Percentiles rank a stretch among this genome's conserved stretches.
Conservation (phyloP, 2,888 invertebrate genomes). For the Macaria notata region DNA sequence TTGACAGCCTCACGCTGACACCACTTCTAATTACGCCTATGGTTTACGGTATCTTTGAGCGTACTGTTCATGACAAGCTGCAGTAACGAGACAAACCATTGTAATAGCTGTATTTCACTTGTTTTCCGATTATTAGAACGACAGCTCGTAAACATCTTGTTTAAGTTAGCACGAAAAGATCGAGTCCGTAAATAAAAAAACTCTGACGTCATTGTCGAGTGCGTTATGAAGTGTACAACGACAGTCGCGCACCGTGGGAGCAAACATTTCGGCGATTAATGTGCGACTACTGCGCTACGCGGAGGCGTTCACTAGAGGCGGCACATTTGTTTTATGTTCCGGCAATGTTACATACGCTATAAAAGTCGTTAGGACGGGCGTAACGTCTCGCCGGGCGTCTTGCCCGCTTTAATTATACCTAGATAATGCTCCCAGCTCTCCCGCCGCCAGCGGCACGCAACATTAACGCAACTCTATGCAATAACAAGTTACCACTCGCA, state of each 20-base stretch:
- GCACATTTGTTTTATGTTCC: conserved; percentile 81
- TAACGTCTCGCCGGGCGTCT: conserved; percentile 80
- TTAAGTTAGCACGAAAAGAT: too few relatives aligned
- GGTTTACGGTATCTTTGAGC: conserved; percentile 1
- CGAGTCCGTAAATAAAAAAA: conserved; percentile 32
- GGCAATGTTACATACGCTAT: conserved; percentile 82
- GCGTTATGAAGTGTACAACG: conserved; percentile 56
- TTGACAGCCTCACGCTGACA: conserved; percentile 22
- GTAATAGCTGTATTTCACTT: too few relatives aligned
- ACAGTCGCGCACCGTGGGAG: conserved; percentile 66
- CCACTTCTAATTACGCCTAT: conserved; percentile 4
- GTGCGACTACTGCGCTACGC: conserved; percentile 70
- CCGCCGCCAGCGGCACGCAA: conserved; percentile 46
- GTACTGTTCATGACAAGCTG: too few relatives aligned
- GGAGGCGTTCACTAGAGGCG: conserved; percentile 62
- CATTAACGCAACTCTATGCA: conserved; percentile 71
- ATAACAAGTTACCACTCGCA: conserved; percentile 59
- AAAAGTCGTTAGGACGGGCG: conserved; percentile 81
- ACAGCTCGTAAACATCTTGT: too few relatives aligned
- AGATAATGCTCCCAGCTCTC: conserved; percentile 72
- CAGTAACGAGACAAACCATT: too few relatives aligned
- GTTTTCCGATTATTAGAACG: too few relatives aligned
- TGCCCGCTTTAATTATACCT: conserved; percentile 79
- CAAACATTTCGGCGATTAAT: conserved; percentile 80
- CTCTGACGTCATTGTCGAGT: conserved; percentile 61